Base-by-base conservation (phyloP, 1,140 invertebrate species). In the Venustaconcha ellipsiformis region DNA sequence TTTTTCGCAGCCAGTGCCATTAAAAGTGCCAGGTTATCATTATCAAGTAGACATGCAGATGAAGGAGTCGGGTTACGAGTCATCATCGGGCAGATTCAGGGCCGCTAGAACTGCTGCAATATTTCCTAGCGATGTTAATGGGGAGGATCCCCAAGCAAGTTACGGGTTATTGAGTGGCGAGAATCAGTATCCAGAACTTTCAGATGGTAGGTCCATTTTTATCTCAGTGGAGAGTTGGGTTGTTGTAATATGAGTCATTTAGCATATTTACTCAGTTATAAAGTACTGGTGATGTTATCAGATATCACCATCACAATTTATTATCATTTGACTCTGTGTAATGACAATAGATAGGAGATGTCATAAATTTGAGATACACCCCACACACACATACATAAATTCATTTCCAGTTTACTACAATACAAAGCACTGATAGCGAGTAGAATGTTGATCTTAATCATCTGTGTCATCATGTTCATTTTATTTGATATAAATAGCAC, bases 31-130 rank as follows among this genome's bases (percentile, higher is more conserved):
- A 3, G 17, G n/a, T 11, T 87, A 84, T 78, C 83, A 86, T 58
- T 87, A 86, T 64, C 84, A 84, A 57, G 11, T 48, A 48, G 86
- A 86, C 59, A 84, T 86, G 70, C 84, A 86, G 66, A 82, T 85
- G 77, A 86, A 87, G 48, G 86, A 87, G 65, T 86, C 84, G 0
- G 84, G 85, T 15, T 87, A 87, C 48, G 86, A 87, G 60, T 87
- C 86, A 1, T 86, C 84, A 11, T 85, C 86, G 2, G 84, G 86
- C n/a, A 83, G 84, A 76, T 85, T 83, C 65, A 64, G 84, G 57
- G 79, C 80, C 14, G 76, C 76, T n/a, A 57, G 84, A 48, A 64
- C 77, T 15, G 72, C 78, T 12, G 85, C 80, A 69, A 87, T 88
- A 65, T 86, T 83, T 74, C 84, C 85, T 1, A 86, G 83, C 76